Conservation (phyloP, 2,888 invertebrate genomes). For the Apantesis nais region DNA sequence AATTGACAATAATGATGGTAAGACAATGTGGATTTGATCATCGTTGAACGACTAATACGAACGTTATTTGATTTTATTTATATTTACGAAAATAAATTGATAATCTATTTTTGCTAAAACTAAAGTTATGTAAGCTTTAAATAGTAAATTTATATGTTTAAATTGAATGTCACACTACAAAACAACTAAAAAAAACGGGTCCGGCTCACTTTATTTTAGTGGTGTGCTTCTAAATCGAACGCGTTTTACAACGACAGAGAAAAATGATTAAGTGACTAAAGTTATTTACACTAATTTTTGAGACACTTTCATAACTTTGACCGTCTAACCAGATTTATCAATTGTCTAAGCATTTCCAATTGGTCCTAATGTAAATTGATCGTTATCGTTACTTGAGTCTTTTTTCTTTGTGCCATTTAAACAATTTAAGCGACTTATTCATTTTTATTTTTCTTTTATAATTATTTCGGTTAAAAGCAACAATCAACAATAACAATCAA, state of each 20-base stretch:
- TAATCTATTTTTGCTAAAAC: no score
- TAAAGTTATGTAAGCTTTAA: no score
- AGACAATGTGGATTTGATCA: not conserved
- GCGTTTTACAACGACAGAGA: not conserved
- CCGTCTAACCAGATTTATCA: not conserved
- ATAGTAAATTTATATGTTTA: no score
- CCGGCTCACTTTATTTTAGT: not conserved
- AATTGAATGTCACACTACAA: not conserved
- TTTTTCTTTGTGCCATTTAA: not conserved
- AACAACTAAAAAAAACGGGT: not conserved
- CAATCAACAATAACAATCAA: no score
- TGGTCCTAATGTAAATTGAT: not conserved
- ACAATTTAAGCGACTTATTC: constrained; percentile 19
- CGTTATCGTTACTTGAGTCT: not conserved
- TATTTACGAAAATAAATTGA: no score
- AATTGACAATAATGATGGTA: no score
- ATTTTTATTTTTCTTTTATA: constrained; percentile 51
- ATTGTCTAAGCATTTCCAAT: no score
- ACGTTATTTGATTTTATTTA: no score
- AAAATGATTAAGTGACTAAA: not conserved
- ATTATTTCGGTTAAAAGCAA: constrained; percentile 23
- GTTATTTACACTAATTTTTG: no score
- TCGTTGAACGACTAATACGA: not conserved
- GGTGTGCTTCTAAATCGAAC: not conserved
- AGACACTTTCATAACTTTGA: not conserved